Evolutionary conservation across 2,888 invertebrate genomes (phyloP), one percentile per base, ranked within the genome.

Genomic region (Trichogramma evanescens): DNA sequence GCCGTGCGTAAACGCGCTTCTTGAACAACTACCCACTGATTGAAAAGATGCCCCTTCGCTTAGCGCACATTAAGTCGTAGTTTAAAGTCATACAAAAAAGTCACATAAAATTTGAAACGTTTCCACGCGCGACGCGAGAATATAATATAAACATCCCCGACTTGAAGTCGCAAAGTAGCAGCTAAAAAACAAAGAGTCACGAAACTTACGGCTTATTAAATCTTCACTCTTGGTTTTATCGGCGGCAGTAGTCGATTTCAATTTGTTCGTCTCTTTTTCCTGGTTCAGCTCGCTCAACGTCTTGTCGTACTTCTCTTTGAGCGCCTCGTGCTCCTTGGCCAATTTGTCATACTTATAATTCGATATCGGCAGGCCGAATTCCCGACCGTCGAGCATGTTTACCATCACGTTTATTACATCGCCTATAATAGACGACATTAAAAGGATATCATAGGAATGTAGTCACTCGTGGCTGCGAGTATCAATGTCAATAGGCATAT

Each of bases 261-360:
- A 56, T 80, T 65, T 81, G 77, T 66, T 81, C 78, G 41, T 85
- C 74, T 84, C 85, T 50, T 71, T 74, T 57, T 72, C 68, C 26
- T 66, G 63, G 4, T 66, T 65, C 43, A 74, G 65, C 56, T 74
- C 73, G 55, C 70, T 72, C 56, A 69, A 60, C 6, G 70, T 66
- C 51, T 70, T 71, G 41, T 75, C 77, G 5, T 73, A 63, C 54
- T 76, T 74, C 54, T 75, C 71, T 60, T 76, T 76, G 4, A 77
- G 65, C 44, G 64, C 49, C 54, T 75, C 76, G 62, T 76, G 66
- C 54, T 78, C 77, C 56, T 73, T 75, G 5, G 66, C n/a, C 4
- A 77, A 67, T 59, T 70, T 73, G 6, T 76, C 74, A 41, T 74
- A 72, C 56, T 72, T 76, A 5, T 65, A 66, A 60, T 69, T 67